Evolutionary conservation across 2,797 vertebrate species (phyloP).

Genomic region (Acipenser ruthenus): DNA sequence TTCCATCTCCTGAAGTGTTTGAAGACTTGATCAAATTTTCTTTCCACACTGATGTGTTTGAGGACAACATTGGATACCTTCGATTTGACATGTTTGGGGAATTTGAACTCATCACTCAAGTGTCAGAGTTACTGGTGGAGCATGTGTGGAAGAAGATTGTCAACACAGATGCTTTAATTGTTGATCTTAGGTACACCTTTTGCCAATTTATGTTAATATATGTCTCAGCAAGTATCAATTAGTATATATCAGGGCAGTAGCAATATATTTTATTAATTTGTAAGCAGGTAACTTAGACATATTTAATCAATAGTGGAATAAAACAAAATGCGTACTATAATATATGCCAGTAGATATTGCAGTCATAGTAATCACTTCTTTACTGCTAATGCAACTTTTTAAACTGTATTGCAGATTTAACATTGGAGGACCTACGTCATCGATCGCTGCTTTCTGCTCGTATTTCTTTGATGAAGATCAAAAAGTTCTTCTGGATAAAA

Average conservation of each 20-base stretch:
- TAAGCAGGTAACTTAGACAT: too few species aligned
- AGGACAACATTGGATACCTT: constrained; percentile 86
- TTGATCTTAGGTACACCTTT: constrained; percentile 81
- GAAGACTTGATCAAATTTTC: constrained; percentile 84
- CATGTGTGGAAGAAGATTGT: constrained; percentile 88
- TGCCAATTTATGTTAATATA: neutral
- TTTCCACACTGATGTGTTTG: constrained; percentile 79
- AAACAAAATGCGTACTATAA: too few species aligned
- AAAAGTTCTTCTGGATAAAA: constrained; percentile 74
- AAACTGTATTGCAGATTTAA: constrained; percentile 70
- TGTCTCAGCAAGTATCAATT: too few species aligned
- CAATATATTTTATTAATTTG: too few species aligned
- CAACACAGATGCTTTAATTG: constrained; percentile 76
- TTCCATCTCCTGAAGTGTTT: constrained; percentile 74
- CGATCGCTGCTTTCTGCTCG: constrained; percentile 78
- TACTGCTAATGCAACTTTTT: neutral
- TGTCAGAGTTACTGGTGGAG: constrained; percentile 79
- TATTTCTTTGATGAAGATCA: constrained; percentile 85
- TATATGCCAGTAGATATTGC: neutral
- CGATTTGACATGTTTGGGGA: constrained; percentile 94
- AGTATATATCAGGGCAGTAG: too few species aligned
- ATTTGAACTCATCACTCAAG: constrained; percentile 72
- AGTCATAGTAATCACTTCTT: neutral
- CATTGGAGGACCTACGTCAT: constrained; percentile 75
- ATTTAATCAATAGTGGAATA: too few species aligned